Evolutionary conservation across 2,797 vertebrate species (phyloP), one percentile per base, ranked within the genome.

Genomic region (Alosa sapidissima): DNA sequence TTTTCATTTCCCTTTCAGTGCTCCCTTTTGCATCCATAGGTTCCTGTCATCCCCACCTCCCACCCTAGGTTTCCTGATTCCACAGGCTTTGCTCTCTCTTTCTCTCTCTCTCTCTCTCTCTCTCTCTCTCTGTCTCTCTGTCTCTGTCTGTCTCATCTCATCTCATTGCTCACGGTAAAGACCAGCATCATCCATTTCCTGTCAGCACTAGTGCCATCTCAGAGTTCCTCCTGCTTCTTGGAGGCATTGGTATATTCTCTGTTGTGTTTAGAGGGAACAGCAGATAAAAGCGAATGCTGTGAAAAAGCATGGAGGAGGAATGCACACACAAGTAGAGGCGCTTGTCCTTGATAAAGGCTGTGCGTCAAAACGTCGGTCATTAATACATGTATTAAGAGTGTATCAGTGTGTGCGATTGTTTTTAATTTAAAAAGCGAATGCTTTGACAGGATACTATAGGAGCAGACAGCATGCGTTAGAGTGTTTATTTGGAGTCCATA

Each of bases 1-100:
- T 62, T 28, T 86, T 89, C 82, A 84, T 87, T 85, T 89, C 87
- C 58, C 41, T 9, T 60, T 2, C n/a, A 24, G 82, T 82, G 81
- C 33, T 93, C 49, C 7, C 21, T 91, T 93, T 94, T 93, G 92
- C 91, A 92, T 92, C 60, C 47, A 33, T 72, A 85, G 84, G 89
- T 91, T 93, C 94, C 87, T 83, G 84, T 81, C 84, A 84, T 33
- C 62, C 13, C 62, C 28, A 65, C 24, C 8, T 24, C 24, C 62
- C 62, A 13, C 88, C 89, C 90, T 88, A 0, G 91, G 93, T 94
- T 94, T 92, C 54, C 54, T 55, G 54, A 55, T 55, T 55, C 82
- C 6, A 93, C 84, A 89, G 84, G 85, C 4, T 82, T 60, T 60
- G 13, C 33, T 11, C 11, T 14, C 65, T 68, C 65, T 68, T n/a